Conservation (phyloP, 1,140 invertebrate genomes). For the Heterodera schachtii region DNA sequence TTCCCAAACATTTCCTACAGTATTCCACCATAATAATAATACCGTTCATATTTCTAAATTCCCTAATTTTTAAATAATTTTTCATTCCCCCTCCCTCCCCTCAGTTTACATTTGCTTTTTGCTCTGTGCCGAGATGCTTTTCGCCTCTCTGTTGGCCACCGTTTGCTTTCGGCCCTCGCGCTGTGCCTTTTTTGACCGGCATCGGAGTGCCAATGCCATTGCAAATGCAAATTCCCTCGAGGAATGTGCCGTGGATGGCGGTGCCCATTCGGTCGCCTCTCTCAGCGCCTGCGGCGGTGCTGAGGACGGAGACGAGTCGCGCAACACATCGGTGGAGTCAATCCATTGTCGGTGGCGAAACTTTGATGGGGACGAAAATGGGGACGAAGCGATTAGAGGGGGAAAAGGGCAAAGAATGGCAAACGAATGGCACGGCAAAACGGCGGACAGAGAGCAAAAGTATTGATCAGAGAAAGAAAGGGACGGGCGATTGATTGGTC, state of each 20-base stretch:
- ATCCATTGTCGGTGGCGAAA: not conserved
- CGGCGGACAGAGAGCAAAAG: too few species aligned
- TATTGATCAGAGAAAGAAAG: too few species aligned
- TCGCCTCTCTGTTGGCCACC: constrained; percentile 53
- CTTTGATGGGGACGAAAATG: not conserved
- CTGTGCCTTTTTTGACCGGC: constrained; percentile 31
- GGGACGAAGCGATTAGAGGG: not conserved
- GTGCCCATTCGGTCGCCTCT: not conserved
- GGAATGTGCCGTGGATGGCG: too few species aligned
- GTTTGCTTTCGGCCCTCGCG: constrained; percentile 37
- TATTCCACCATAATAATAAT: too few species aligned
- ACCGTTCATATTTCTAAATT: too few species aligned
- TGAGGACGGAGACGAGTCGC: not conserved
- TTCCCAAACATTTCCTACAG: too few species aligned
- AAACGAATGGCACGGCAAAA: too few species aligned
- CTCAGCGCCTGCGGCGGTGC: not conserved
- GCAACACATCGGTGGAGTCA: not conserved
- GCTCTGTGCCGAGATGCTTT: constrained; percentile 58
- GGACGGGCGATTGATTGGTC: too few species aligned
- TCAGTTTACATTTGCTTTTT: constrained; percentile 60
- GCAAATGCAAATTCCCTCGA: not conserved
- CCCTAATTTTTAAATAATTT: too few species aligned
- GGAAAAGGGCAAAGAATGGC: not conserved
- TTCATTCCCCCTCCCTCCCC: constrained; percentile 3
- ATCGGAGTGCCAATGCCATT: not conserved